phyloP scores from a whole-genome alignment of 1,140 invertebrate species.

The Drosophila bocki region DNA sequence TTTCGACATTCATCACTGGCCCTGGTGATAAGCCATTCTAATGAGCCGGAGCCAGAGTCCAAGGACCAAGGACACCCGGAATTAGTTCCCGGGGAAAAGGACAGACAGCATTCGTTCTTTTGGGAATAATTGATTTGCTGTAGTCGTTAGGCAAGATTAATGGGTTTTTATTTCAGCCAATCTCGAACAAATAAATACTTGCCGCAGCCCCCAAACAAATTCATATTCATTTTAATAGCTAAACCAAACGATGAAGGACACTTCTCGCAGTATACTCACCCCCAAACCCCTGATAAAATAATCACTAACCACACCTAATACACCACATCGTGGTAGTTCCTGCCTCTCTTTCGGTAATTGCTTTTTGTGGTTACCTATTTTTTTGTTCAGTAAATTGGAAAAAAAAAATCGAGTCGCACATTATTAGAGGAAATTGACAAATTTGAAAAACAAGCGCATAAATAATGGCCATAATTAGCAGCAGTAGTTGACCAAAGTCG shows the following conservation, averaged over 20 bases:
- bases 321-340: not conserved
- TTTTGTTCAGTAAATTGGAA: conserved; percentile 1
- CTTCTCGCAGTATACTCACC: not conserved
- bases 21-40: conserved; percentile 45
- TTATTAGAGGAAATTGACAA: conserved; percentile 52
- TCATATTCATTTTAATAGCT: conserved; percentile 25
- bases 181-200: conserved; percentile 25
- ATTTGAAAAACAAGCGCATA: conserved; percentile 49
- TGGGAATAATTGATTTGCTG: conserved; percentile 48
- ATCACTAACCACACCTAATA: conserved; percentile 4
- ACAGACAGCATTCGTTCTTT: conserved; percentile 13
- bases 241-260: conserved; percentile 35
- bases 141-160: conserved; percentile 41
- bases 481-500: conserved; percentile 40
- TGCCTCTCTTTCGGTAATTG: conserved; percentile 30
- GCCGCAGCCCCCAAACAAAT: not conserved
- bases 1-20: conserved; percentile 48
- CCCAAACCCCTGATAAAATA: not conserved
- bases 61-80: conserved; percentile 32
- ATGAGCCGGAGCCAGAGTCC: conserved; percentile 18
- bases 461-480: conserved; percentile 58
- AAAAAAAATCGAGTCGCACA: conserved; percentile 37
- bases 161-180: conserved; percentile 26
- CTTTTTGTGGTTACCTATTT: conserved; percentile 14
- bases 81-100: conserved; percentile 16